Conservation (phyloP, 35 echinoderm and acorn worm species). For the Heliocidaris erythrogramma region DNA sequence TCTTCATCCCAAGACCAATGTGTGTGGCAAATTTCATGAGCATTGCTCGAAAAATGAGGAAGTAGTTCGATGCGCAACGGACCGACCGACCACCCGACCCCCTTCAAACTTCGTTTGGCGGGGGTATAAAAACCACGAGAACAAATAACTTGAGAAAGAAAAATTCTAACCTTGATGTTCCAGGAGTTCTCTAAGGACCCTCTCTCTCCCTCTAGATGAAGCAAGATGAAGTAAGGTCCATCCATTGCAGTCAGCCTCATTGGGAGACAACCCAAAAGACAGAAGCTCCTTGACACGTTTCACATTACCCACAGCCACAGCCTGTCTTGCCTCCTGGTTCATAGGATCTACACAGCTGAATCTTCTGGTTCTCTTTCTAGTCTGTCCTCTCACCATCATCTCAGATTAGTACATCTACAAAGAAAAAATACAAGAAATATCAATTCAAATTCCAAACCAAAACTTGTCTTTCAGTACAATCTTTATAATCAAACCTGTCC, state of each 20-base stretch:
- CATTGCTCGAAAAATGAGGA: too few relatives aligned
- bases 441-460: too few relatives aligned
- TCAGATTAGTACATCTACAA: background rate
- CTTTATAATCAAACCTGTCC: too few relatives aligned
- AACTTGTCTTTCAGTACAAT: too few relatives aligned
- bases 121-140: too few relatives aligned
- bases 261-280: conserved; percentile 58
- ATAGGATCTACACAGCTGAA: conserved; percentile 12
- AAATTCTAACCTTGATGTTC: conserved; percentile 65
- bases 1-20: too few relatives aligned
- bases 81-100: too few relatives aligned
- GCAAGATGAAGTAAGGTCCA: conserved; percentile 83
- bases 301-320: conserved; percentile 72
- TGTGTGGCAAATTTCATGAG: too few relatives aligned
- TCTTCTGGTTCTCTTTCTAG: conserved; percentile 36
- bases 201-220: conserved; percentile 67
- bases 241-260: conserved; percentile 72
- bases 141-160: too few relatives aligned
- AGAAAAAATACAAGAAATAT: background rate
- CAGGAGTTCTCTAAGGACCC: conserved; percentile 64
- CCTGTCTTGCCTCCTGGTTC: conserved; percentile 58
- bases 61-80: too few relatives aligned
- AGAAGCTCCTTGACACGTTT: conserved; percentile 49
- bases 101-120: too few relatives aligned
- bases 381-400: conserved; percentile 16